phyloP scores from a whole-genome alignment of 2,888 invertebrate species.

The Phyto melanocephala region DNA sequence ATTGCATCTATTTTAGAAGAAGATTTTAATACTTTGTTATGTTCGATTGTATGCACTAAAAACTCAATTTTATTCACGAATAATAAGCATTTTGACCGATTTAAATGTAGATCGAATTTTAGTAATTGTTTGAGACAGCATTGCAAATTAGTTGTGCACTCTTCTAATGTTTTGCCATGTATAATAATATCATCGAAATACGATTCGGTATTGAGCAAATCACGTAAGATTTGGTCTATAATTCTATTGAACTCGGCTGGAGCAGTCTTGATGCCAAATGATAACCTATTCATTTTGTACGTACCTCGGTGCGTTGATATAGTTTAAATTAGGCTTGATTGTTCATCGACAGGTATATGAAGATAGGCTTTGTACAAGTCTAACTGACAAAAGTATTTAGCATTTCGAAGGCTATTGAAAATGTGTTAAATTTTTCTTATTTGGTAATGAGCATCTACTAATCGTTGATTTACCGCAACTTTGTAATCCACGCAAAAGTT shows the following conservation, averaged over 20 bases:
- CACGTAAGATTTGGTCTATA: not conserved
- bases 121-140: conserved; percentile 23
- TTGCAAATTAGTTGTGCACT: conserved; percentile 13
- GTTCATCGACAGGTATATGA: conserved; percentile 50
- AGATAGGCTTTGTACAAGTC: conserved; percentile 37
- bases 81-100: conserved; percentile 31
- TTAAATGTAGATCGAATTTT: conserved; percentile 52
- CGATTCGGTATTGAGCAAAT: not conserved
- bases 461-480: conserved; percentile 4
- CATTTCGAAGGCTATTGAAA: conserved; percentile 25
- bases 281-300: not conserved
- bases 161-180: not conserved
- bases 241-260: conserved; percentile 8
- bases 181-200: conserved; percentile 14
- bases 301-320: not conserved
- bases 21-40: conserved; percentile 35
- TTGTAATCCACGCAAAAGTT: conserved; percentile 25
- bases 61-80: conserved; percentile 40
- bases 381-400: conserved; percentile 39
- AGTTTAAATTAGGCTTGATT: conserved; percentile 9
- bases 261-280: not conserved
- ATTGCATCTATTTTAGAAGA: conserved; percentile 2
- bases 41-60: conserved; percentile 23
- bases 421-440: conserved; percentile 14
- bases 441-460: conserved; percentile 12